Percentiles rank a stretch among this genome's conserved stretches.
Evolutionary conservation across 2,888 invertebrate species (phyloP).

Genomic region (Sphaerophoria rueppellii): DNA sequence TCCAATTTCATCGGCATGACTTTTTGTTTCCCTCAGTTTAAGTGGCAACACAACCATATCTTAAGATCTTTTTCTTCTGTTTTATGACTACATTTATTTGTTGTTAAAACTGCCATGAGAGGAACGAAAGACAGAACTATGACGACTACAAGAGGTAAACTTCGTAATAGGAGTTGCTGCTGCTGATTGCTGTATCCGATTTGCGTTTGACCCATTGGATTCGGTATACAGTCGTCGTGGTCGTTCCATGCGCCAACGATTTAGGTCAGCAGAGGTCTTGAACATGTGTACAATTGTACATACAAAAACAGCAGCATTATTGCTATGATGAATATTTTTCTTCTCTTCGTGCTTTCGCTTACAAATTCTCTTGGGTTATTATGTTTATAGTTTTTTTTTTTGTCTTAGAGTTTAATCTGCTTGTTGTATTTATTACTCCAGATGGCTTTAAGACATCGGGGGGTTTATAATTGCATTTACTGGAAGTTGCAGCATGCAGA

Average conservation of each 20-base stretch:
- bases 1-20: neutral
- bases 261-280: constrained; percentile 68
- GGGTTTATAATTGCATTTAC: neutral
- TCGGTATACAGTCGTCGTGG: neutral
- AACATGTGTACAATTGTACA: constrained; percentile 64
- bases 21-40: neutral
- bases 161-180: constrained; percentile 16
- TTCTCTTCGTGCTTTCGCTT: neutral
- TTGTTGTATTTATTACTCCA: constrained; percentile 11
- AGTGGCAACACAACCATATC: neutral
- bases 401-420: neutral
- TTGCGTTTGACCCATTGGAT: constrained; percentile 67
- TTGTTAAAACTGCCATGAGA: constrained; percentile 16
- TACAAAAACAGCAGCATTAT: constrained; percentile 40
- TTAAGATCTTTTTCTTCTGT: constrained; percentile 1
- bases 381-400: neutral
- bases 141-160: constrained; percentile 32
- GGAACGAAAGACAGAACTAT: constrained; percentile 1
- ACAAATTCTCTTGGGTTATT: neutral
- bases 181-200: constrained; percentile 47
- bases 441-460: neutral
- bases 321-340: constrained; percentile 1
- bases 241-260: constrained; percentile 44
- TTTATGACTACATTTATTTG: neutral
- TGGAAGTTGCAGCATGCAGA: neutral